These are phyloP conservation scores for Crambe crambe DNA, from an alignment of 37 sponge, comb jelly and placozoan genomes.

Conservation along the genomic window DNA sequence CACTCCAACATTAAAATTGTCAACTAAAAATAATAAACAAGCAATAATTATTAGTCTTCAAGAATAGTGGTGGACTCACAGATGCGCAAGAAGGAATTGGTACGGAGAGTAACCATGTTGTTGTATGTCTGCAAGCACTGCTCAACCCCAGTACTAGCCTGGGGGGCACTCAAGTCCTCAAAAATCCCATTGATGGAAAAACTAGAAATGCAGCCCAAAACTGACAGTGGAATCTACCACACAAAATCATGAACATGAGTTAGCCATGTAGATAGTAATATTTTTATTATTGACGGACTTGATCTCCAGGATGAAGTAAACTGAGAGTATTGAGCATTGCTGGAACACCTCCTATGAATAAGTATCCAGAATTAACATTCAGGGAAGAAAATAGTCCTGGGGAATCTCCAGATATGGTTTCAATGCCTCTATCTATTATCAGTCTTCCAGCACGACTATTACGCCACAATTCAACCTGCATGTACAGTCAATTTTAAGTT, in stretches of 20 bases:
- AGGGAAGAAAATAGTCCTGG: constrained; percentile 32
- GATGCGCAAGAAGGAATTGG: constrained; percentile 30
- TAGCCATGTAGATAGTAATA: too few relatives aligned
- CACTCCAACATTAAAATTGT: constrained; percentile 4
- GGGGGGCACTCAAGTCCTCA: background rate
- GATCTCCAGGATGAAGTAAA: background rate
- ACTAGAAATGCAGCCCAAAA: background rate
- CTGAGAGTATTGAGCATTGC: background rate
- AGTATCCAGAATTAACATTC: constrained; percentile 14
- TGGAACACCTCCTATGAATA: constrained; percentile 67
- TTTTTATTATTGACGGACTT: background rate
- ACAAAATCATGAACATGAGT: too few relatives aligned
- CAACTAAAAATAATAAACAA: constrained; percentile 4
- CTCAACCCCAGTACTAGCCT: constrained; percentile 17
- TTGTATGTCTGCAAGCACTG: constrained; percentile 17
- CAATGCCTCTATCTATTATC: constrained; percentile 20
- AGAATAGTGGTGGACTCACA: too few relatives aligned
- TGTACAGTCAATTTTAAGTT: background rate
- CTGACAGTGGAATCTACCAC: background rate
- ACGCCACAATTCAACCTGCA: constrained; percentile 28
- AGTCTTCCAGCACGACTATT: constrained; percentile 5
- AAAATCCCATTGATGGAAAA: background rate
- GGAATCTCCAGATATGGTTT: constrained; percentile 26
- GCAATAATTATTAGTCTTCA: too few relatives aligned
- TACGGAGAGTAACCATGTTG: constrained; percentile 34